Percentiles rank a stretch among this genome's conserved stretches.
phyloP scores from a whole-genome alignment of 2,888 invertebrate species.

The Archips crataeganus region DNA sequence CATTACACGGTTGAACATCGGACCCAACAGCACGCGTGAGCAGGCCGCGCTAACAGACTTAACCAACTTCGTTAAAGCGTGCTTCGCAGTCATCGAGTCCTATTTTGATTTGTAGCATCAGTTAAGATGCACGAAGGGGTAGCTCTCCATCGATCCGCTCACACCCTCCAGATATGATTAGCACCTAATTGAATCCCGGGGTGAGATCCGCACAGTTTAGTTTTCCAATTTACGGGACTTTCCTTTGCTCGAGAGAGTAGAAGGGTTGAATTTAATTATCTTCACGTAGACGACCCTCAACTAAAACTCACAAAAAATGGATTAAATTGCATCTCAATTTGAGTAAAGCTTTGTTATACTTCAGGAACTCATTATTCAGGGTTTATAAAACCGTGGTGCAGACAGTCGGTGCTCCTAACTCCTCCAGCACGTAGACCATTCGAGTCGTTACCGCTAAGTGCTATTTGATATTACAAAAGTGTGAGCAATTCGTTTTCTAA shows the following conservation, averaged over 20 bases:
- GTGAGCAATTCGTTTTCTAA: slow-evolving; percentile 45
- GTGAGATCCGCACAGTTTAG: slow-evolving; percentile 83
- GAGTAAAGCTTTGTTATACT: slow-evolving; percentile 56
- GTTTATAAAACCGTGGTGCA: slow-evolving; percentile 49
- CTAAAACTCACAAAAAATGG: slow-evolving; percentile 68
- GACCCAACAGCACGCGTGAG: slow-evolving; percentile 37
- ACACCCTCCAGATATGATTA: slow-evolving; percentile 86
- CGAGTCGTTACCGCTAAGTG: slow-evolving; percentile 59
- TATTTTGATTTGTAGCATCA: slow-evolving; percentile 47
- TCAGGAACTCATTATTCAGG: slow-evolving; percentile 54
- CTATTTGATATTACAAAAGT: slow-evolving; percentile 57
- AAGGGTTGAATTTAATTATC: slow-evolving; percentile 84
- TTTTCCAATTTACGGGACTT: slow-evolving; percentile 85
- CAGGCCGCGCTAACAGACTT: slow-evolving; percentile 40
- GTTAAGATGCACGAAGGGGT: slow-evolving; percentile 67
- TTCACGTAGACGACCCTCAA: slow-evolving; percentile 66
- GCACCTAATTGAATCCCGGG: slow-evolving; percentile 84
- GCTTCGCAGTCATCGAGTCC: slow-evolving; percentile 35
- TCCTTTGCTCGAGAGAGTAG: slow-evolving; percentile 75
- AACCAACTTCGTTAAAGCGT: slow-evolving; percentile 41
- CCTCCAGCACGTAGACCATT: slow-evolving; percentile 54
- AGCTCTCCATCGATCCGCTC: slow-evolving; percentile 74
- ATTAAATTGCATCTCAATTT: slow-evolving; percentile 68
- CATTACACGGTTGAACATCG: slow-evolving; percentile 39
- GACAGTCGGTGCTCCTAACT: slow-evolving; percentile 48